A percentile compares a stretch with the other conserved stretches of the same genome.
These are phyloP conservation scores for Elephantulus edwardii DNA, from an alignment of 2,113 vertebrate genomes.

Conservation along the genomic window DNA sequence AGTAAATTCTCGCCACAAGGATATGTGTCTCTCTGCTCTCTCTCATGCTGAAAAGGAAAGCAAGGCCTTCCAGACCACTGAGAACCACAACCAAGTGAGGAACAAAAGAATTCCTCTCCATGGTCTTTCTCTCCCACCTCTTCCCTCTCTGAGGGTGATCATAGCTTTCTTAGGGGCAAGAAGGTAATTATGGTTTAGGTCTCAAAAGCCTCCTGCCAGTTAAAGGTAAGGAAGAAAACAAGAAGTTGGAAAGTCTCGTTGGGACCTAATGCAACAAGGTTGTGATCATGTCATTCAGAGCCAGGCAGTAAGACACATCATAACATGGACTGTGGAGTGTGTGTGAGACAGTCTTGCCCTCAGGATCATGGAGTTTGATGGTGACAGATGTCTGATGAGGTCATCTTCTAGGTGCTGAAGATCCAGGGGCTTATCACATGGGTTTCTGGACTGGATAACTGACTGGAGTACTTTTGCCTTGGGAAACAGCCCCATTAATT, in stretches of 20 bases:
- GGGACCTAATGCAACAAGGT: background rate
- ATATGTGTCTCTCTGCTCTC: background rate
- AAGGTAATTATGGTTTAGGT: background rate
- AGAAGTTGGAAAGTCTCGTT: conserved; percentile 5
- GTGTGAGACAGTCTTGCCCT: background rate
- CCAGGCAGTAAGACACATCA: background rate
- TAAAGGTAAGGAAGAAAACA: background rate
- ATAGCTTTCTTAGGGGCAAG: background rate
- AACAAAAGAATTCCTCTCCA: background rate
- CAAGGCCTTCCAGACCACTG: background rate
- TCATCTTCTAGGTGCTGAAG: background rate
- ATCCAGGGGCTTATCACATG: background rate
- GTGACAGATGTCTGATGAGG: background rate
- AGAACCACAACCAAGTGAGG: background rate
- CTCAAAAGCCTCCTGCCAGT: background rate
- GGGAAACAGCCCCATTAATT: background rate
- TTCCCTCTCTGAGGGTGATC: background rate
- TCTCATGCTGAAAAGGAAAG: background rate
- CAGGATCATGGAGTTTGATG: fast-evolving
- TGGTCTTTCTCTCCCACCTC: background rate
- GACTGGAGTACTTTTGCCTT: background rate
- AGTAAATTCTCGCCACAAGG: too few species aligned
- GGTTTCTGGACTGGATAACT: background rate
- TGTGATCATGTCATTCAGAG: background rate
- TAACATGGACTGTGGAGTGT: fast-evolving